These are phyloP conservation scores for Pantala flavescens DNA, from an alignment of 1,140 invertebrate genomes.

Conservation along the genomic window DNA sequence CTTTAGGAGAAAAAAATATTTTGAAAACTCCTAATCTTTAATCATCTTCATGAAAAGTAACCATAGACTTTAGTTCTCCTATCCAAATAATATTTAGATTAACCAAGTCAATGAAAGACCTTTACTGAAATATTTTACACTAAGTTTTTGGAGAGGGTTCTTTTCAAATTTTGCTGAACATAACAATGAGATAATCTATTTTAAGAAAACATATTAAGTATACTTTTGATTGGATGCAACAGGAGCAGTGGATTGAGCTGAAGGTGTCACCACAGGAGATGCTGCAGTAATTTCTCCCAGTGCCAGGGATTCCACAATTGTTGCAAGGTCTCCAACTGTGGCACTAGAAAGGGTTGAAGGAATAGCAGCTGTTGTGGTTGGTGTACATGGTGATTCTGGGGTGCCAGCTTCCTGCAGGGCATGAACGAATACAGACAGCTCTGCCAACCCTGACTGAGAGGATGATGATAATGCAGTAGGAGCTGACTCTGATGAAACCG, in stretches of 20 bases:
- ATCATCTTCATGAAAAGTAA: too few species aligned
- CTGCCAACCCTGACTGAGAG: slow-evolving; percentile 23
- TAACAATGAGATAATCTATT: too few species aligned
- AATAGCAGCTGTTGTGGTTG: background rate
- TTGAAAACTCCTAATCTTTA: too few species aligned
- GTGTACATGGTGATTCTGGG: background rate
- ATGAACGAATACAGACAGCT: slow-evolving; percentile 47
- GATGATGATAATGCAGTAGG: slow-evolving; percentile 30
- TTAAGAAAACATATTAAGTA: background rate
- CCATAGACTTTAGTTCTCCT: too few species aligned
- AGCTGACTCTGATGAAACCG: slow-evolving; percentile 46
- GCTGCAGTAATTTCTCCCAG: slow-evolving; percentile 40
- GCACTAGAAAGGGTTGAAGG: slow-evolving; percentile 25
- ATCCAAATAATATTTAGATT: too few species aligned
- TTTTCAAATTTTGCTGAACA: too few species aligned
- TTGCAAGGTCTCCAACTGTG: slow-evolving; percentile 59
- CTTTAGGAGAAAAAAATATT: too few species aligned
- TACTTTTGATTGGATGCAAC: background rate
- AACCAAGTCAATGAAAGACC: too few species aligned
- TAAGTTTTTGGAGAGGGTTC: too few species aligned
- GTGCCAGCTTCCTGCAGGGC: slow-evolving; percentile 46
- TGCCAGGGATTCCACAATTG: slow-evolving; percentile 69
- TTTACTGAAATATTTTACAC: too few species aligned
- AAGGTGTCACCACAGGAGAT: too few species aligned
- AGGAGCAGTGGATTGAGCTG: background rate